Percentiles rank a stretch among this genome's conserved stretches.
These are phyloP conservation scores for Fregata magnificens DNA, from an alignment of 2,113 vertebrate genomes.

Conservation along the genomic window DNA sequence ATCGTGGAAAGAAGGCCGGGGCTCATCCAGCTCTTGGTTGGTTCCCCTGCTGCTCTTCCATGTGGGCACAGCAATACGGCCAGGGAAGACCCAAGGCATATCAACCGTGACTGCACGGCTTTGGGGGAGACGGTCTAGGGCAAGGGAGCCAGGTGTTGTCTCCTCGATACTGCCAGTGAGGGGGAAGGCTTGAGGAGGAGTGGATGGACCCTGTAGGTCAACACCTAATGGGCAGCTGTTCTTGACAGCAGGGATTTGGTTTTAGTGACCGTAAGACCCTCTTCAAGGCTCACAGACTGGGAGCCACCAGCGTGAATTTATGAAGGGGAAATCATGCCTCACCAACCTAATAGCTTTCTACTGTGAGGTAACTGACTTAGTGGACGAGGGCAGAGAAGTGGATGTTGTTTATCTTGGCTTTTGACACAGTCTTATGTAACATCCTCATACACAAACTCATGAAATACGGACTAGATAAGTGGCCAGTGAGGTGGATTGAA, in stretches of 20 bases:
- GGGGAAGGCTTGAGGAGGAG: not conserved
- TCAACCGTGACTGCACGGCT: rapidly evolving
- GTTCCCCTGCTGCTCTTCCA: not conserved
- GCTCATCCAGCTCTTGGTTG: not conserved
- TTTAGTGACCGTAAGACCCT: not conserved
- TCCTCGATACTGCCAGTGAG: not conserved
- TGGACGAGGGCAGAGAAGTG: not conserved
- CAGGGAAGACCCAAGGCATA: not conserved
- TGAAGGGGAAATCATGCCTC: not conserved
- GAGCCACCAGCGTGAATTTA: not conserved
- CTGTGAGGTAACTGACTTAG: not conserved
- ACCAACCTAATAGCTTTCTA: not conserved
- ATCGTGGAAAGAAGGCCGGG: not conserved
- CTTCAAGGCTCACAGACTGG: not conserved
- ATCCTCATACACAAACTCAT: not conserved
- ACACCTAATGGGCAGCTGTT: not conserved
- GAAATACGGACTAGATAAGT: not conserved
- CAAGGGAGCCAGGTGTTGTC: not conserved
- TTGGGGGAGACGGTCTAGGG: not conserved
- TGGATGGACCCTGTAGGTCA: not conserved
- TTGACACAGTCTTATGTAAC: not conserved
- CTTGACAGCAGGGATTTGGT: not conserved
- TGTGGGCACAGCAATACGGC: not conserved
- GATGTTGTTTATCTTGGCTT: not conserved
- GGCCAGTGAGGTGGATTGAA: not conserved